Conservation (phyloP, 2,888 invertebrate species). For the Ophion ellenae region DNA sequence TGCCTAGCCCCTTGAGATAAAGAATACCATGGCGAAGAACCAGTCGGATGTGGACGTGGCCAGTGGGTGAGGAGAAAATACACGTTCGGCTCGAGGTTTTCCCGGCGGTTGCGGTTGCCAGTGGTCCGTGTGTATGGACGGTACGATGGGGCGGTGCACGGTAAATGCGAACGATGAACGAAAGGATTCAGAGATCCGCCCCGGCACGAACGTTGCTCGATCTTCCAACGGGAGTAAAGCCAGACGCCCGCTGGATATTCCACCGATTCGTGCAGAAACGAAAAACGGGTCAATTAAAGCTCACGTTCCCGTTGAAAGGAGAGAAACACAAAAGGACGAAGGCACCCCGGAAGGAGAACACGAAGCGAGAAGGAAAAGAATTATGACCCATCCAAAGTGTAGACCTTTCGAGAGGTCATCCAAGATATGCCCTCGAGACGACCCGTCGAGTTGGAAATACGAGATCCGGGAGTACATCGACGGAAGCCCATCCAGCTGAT, state of each 20-base stretch:
- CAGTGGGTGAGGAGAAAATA: slow-evolving; percentile 28
- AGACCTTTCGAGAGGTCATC: background rate
- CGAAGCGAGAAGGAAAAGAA: background rate
- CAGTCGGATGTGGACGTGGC: slow-evolving; percentile 26
- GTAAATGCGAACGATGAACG: slow-evolving; percentile 31
- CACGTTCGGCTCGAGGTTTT: slow-evolving; percentile 9
- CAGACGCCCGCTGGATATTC: slow-evolving; percentile 30
- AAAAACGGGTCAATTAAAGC: slow-evolving; percentile 78
- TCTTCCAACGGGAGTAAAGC: background rate
- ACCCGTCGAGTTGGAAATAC: background rate
- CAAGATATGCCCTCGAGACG: background rate
- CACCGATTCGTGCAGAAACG: slow-evolving; percentile 59
- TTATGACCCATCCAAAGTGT: background rate
- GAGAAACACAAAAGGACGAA: slow-evolving; percentile 9
- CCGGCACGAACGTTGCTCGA: background rate
- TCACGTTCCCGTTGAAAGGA: slow-evolving; percentile 67
- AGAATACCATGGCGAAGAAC: slow-evolving; percentile 49
- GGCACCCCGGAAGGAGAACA: background rate
- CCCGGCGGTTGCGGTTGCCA: slow-evolving; percentile 26
- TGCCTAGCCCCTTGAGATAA: slow-evolving; percentile 10
- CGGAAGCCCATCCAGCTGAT: background rate
- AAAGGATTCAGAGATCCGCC: slow-evolving; percentile 19
- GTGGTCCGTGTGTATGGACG: background rate
- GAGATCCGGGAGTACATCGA: background rate
- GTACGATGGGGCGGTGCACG: background rate